Evolutionary conservation across 2,113 vertebrate species (phyloP), one percentile per base, ranked within the genome.

Genomic region (Tetrax tetrax): DNA sequence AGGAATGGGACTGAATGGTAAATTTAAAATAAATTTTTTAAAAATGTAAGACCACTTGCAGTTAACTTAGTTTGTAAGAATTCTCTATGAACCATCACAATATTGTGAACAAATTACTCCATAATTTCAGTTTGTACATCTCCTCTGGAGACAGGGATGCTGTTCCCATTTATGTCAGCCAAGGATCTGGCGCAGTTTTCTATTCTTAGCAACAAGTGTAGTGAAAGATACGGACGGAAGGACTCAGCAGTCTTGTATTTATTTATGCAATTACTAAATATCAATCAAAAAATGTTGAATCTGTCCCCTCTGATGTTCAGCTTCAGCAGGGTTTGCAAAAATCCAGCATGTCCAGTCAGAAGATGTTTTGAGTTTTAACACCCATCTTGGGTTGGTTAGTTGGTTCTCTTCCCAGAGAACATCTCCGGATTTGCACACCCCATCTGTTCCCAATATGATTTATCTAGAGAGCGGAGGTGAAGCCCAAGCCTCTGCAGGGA

Each of bases 341-440:
- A 78, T 22, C 12, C 20, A 12, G 60, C 27, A 28, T 35, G 25
- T 71, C 43, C 57, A 14, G 7, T 22, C 43, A 68, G 41, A 54
- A 35, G 25, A 12, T 12, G 6, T 31, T 92, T n/a, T 0, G 2
- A 37, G 23, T 33, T 85, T 87, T 84, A 70, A 47, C 24, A 6
- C 4, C 0, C 0, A 37, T 14, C 4, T 51, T 48, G 15, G 25
- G 25, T 9, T 59, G 43, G 23, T 69, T 33, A 6, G 14, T 21
- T 35, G 25, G 8, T 19, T 79, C 50, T 63, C 14, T 48, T 53
- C 66, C 74, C 10, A 35, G 21, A 57, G 27, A 79, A 15, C 5
- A 37, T 63, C 14, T 38, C 18, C 7, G 28, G 35, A 35, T 72
- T 50, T 75, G 41, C 22, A 53, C 37, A 25, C 8, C 24, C 18